Evolutionary conservation across 2,113 vertebrate species (phyloP).

Genomic region (Prochilodus magdalenae): DNA sequence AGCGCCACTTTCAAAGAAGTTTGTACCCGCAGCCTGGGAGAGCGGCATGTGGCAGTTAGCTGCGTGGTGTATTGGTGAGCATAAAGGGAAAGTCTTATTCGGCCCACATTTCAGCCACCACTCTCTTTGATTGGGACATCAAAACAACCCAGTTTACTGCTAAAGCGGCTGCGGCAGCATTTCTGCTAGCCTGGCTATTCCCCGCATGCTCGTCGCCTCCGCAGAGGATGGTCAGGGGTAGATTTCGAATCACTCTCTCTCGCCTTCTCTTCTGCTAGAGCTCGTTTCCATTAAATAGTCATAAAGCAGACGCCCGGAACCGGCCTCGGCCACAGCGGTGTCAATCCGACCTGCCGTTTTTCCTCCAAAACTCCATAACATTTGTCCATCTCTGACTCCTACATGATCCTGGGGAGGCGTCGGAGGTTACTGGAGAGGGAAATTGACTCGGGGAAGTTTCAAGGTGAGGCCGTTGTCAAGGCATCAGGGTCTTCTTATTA

Average conservation of each 20-base stretch:
- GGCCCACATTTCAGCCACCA: conserved; percentile 22
- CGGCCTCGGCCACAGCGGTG: conserved; percentile 34
- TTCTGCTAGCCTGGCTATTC: conserved; percentile 14
- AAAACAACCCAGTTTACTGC: conserved; percentile 9
- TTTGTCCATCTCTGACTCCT: conserved; percentile 51
- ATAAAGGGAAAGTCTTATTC: conserved; percentile 12
- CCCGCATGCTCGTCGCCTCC: conserved; percentile 6
- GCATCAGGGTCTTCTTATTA: conserved; percentile 78
- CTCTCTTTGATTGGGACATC: conserved; percentile 35
- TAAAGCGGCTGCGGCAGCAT: conserved; percentile 11
- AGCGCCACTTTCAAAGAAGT: conserved; percentile 61
- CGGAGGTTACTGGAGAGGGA: conserved; percentile 54
- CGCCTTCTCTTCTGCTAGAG: neutral
- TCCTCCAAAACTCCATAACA: conserved; percentile 53
- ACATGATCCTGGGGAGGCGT: conserved; percentile 44
- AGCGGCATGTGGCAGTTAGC: conserved; percentile 24
- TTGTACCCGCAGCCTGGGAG: conserved; percentile 4
- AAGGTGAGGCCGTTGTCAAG: conserved; percentile 78
- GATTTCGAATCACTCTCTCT: conserved; percentile 37
- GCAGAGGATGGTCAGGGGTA: conserved; percentile 2
- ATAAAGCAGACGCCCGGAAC: conserved; percentile 23
- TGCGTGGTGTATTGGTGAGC: neutral
- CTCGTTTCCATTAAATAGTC: conserved; percentile 12
- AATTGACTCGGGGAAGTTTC: conserved; percentile 71
- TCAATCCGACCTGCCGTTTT: conserved; percentile 47